Conservation (phyloP, 2,113 vertebrate genomes). For the Neomonachus schauinslandi region DNA sequence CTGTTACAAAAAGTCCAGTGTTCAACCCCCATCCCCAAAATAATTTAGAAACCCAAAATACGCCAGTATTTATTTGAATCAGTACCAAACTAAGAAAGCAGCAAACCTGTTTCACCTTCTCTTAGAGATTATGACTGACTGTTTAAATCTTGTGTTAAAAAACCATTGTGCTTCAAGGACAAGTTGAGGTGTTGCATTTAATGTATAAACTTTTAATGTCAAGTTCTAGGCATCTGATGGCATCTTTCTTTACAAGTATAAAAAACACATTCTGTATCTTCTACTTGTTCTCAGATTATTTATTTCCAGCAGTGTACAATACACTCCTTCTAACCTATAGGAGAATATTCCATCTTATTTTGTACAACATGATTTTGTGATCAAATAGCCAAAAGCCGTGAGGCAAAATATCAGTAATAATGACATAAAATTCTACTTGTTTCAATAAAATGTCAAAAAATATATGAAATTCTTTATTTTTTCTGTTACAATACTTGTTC, state of each 20-base stretch:
- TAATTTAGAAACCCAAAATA: not conserved
- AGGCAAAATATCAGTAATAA: constrained; percentile 14
- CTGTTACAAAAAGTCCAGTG: not conserved
- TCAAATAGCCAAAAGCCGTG: constrained; percentile 2
- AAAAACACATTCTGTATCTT: constrained; percentile 75
- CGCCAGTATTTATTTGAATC: not conserved
- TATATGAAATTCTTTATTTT: not conserved
- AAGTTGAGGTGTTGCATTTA: constrained; percentile 69
- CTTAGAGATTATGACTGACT: constrained; percentile 73
- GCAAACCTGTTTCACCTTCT: constrained; percentile 78
- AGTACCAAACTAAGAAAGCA: constrained; percentile 69
- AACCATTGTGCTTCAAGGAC: constrained; percentile 73
- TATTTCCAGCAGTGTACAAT: constrained; percentile 50
- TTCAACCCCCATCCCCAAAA: not conserved
- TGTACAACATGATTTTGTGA: not conserved
- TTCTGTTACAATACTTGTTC: not conserved
- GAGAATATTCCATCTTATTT: not conserved
- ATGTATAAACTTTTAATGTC: constrained; percentile 78
- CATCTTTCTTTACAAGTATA: constrained; percentile 80
- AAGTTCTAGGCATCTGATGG: constrained; percentile 74
- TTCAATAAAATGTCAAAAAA: constrained; percentile 18
- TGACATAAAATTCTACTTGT: not conserved
- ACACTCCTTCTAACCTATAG: not conserved
- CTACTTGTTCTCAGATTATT: constrained; percentile 70
- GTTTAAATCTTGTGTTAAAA: constrained; percentile 82